Evolutionary conservation across 2,113 vertebrate species (phyloP), one percentile per base, ranked within the genome.

Genomic region (Notothenia rossii): DNA sequence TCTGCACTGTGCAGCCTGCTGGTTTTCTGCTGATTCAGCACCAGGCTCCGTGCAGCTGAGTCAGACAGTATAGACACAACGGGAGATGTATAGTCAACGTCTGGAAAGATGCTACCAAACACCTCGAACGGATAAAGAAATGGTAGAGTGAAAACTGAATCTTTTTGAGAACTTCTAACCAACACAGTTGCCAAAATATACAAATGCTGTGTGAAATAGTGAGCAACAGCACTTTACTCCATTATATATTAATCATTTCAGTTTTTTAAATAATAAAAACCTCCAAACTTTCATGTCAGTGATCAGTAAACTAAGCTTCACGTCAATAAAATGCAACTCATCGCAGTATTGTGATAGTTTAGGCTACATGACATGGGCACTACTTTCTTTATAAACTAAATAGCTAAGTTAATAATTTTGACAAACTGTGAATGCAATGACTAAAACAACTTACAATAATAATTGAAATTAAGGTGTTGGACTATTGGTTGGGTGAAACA

Each of bases 21-120:
- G 68, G 10, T 74, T 3, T 74, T 79, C 46, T 84, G 79, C 86
- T 88, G 86, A 83, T 74, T 88, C 79, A 83, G 83, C 40, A 59
- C 58, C 77, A 71, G 36, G 53, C 58, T 20, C 6, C 3, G 22
- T 43, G 67, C 73, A 70, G 72, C 67, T 54, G 50, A 68, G 54
- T 73, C 54, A 75, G 48, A 75, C 56, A 33, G 29, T 59, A 55
- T 10, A 43, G 72, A 60, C 33, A 67, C 36, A 14, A 8, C 46
- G 1, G 43, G 71, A 45, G 15, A n/a, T 59, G 10, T 68, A 13
- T 72, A 71, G 69, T 58, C 65, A 65, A 45, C 46, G 70, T 49
- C 67, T 71, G 50, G 25, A 17, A 53, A 15, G n/a, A 62, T 6
- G 22, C 8, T 22, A 71, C 20, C 18, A 18, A 68, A 64, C 5